Percentiles rank a stretch among this genome's conserved stretches.
phyloP scores from a whole-genome alignment of 2,888 invertebrate species.

The Itoplectis maculator region DNA sequence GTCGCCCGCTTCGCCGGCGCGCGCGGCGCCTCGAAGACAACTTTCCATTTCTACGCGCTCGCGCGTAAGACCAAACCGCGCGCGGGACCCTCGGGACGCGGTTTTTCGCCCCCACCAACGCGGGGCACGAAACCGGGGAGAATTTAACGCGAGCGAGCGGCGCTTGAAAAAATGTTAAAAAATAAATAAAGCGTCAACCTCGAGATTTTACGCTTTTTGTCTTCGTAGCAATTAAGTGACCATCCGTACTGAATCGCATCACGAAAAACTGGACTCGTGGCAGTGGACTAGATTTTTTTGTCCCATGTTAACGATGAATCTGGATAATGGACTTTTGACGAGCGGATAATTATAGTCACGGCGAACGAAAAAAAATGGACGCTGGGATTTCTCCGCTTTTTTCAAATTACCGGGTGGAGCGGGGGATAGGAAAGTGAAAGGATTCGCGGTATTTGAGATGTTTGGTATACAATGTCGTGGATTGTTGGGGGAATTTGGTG shows the following conservation, averaged over 20 bases:
- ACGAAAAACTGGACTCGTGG: background rate
- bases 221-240: slow-evolving; percentile 20
- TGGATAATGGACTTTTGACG: slow-evolving; percentile 28
- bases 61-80: slow-evolving; percentile 62
- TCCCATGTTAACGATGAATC: background rate
- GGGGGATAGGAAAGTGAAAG: slow-evolving; percentile 20
- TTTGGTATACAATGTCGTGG: background rate
- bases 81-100: slow-evolving; percentile 50
- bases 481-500: background rate
- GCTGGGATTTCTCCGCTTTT: slow-evolving; percentile 43
- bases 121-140: slow-evolving; percentile 36
- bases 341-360: slow-evolving; percentile 27
- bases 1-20: slow-evolving; percentile 3
- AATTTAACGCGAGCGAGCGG: slow-evolving; percentile 28
- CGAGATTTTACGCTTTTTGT: slow-evolving; percentile 33
- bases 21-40: slow-evolving; percentile 73
- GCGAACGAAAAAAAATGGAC: background rate
- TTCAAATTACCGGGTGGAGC: slow-evolving; percentile 6
- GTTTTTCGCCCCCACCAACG: slow-evolving; percentile 62
- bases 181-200: background rate
- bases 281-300: slow-evolving; percentile 3
- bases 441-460: slow-evolving; percentile 5
- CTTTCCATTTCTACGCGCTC: slow-evolving; percentile 80
- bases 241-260: slow-evolving; percentile 4
- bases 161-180: slow-evolving; percentile 1